Evolutionary conservation across 2,888 invertebrate genomes (phyloP), one percentile per base, ranked within the genome.

Genomic region (Drosophila antonietae): DNA sequence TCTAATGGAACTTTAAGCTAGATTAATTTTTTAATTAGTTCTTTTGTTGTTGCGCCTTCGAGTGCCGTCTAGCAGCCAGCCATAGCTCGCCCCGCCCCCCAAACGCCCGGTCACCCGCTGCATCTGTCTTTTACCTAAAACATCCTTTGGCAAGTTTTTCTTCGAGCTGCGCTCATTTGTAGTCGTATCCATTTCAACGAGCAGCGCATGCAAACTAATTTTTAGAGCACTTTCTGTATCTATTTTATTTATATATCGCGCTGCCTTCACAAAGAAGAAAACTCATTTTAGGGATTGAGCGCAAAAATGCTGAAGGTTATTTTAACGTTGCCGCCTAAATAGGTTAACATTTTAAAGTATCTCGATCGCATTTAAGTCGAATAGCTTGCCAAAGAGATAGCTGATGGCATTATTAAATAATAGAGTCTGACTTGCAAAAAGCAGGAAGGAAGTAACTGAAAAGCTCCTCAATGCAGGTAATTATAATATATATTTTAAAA

Each of bases 11-110:
- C 81, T 90, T 85, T 86, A 88, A 78, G 86, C 82, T 86, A 88
- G 89, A 90, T 90, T 91, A 91, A 90, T 90, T 91, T 91, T 90
- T 87, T 90, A 90, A 90, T 90, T 90, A 90, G 87, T 88, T 90
- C 81, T 83, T 88, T 91, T 91, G 87, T 90, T 85, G 82, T 79
- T 89, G 80, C 73, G 75, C 88, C 85, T 76, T 89, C 76, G 76
- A 84, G 84, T 88, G 82, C 76, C 71, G 79, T 73, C 73, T 65
- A 64, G 46, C 68, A 72, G 61, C 72, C 66, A 65, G 52, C 55
- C 58, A 20, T 12, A 6, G 15, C 39, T 35, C 28, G 33, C 39
- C n/a, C 28, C 8, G 18, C 35, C 15, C 15, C 35, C 20, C 6
- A 10, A n/a, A n/a, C 15, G 1, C n/a, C 10, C 33, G 9, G 2